phyloP scores from a whole-genome alignment of 2,113 vertebrate genomes.

The Plectropomus leopardus region DNA sequence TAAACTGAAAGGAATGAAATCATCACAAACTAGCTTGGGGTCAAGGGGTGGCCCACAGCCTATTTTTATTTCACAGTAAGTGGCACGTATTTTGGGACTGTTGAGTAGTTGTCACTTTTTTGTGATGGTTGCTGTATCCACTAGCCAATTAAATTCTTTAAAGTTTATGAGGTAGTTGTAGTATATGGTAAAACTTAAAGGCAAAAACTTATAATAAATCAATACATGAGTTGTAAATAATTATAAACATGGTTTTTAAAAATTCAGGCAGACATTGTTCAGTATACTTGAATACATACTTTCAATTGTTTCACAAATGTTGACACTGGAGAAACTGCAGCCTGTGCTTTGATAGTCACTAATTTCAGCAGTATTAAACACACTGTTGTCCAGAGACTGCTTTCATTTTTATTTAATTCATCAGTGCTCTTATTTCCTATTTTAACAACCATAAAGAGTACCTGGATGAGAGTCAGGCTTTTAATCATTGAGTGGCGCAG shows the following conservation, averaged over 20 bases:
- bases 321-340: slow-evolving; percentile 16
- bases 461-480: not conserved
- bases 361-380: not conserved
- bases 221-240: slow-evolving; percentile 19
- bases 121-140: slow-evolving; percentile 1
- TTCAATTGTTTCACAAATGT: not conserved
- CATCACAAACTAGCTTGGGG: not conserved
- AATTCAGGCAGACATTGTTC: not conserved
- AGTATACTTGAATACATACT: not conserved
- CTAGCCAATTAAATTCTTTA: slow-evolving; percentile 10
- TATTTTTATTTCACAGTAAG: not conserved
- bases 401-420: slow-evolving; percentile 26
- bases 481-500: slow-evolving; percentile 35
- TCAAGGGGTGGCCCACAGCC: not conserved
- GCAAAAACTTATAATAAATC: not conserved
- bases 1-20: slow-evolving; percentile 15
- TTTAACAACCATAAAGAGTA: slow-evolving; percentile 15
- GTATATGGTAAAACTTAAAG: not conserved
- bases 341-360: slow-evolving; percentile 4
- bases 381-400: not conserved
- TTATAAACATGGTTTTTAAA: slow-evolving; percentile 16
- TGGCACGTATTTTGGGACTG: not conserved
- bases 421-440: slow-evolving; percentile 2
- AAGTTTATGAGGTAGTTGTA: not conserved
- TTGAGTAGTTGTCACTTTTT: not conserved